These are phyloP conservation scores for Sorex maritimensis DNA, from an alignment of 2,797 vertebrate species.

Conservation along the genomic window DNA sequence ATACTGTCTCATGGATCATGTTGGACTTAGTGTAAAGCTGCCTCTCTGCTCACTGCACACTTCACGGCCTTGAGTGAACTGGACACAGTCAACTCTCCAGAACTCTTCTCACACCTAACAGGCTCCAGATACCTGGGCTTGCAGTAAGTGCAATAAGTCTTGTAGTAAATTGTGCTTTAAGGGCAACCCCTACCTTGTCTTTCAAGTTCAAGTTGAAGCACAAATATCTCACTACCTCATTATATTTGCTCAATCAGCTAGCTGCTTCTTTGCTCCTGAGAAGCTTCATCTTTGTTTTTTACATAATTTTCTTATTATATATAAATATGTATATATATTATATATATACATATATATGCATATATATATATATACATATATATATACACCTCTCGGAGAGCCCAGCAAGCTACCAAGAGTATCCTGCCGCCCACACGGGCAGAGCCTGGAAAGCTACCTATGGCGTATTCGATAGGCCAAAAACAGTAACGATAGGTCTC, in stretches of 20 bases:
- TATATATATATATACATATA: too few relatives aligned
- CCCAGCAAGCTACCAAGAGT: too few relatives aligned
- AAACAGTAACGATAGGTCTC: too few relatives aligned
- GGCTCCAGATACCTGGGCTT: background rate
- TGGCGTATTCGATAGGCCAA: too few relatives aligned
- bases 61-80: rapidly evolving
- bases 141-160: background rate
- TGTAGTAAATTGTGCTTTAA: too few relatives aligned
- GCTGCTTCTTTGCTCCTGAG: background rate
- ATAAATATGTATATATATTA: too few relatives aligned
- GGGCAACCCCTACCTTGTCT: too few relatives aligned
- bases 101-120: too few relatives aligned
- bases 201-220: background rate
- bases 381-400: too few relatives aligned
- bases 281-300: background rate
- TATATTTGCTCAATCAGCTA: background rate
- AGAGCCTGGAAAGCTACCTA: too few relatives aligned
- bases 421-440: too few relatives aligned
- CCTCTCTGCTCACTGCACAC: background rate
- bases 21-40: background rate
- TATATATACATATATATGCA: too few relatives aligned
- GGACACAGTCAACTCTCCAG: rapidly evolving
- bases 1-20: background rate
- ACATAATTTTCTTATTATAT: background rate
- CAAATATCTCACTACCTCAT: background rate